A percentile compares a stretch with the other conserved stretches of the same genome.
Evolutionary conservation across 2,888 invertebrate species (phyloP).

Genomic region (Dromius quadrimaculatus): DNA sequence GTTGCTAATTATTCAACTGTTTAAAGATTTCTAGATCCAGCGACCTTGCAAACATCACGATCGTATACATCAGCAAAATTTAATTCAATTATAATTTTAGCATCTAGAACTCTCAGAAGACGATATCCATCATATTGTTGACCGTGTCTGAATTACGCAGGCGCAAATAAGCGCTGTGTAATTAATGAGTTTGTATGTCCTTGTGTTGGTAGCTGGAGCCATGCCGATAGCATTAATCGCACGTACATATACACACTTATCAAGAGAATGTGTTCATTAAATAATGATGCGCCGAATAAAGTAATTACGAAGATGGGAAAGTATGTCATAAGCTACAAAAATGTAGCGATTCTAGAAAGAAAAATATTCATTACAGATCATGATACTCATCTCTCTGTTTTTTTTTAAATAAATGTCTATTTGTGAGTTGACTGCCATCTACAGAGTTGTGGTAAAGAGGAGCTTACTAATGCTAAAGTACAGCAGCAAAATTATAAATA

Average conservation of each 20-base stretch:
- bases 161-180: conserved; percentile 23
- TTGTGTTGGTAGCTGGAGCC: conserved; percentile 16
- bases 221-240: conserved; percentile 31
- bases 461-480: too few relatives aligned
- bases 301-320: conserved; percentile 40
- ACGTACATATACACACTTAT: conserved; percentile 8
- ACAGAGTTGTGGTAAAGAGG: too few relatives aligned
- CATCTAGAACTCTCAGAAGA: not conserved
- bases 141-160: conserved; percentile 22
- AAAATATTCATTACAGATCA: too few relatives aligned
- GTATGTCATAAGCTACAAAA: conserved; percentile 21
- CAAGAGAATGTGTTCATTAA: conserved; percentile 41
- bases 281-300: conserved; percentile 30
- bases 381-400: too few relatives aligned
- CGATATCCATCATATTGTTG: conserved; percentile 29
- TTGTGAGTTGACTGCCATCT: too few relatives aligned
- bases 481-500: too few relatives aligned
- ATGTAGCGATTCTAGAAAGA: too few relatives aligned
- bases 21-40: conserved; percentile 11
- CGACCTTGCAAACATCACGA: conserved; percentile 17
- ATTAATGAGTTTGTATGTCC: conserved; percentile 35
- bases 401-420: too few relatives aligned
- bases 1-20: conserved; percentile 1
- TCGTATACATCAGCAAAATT: conserved; percentile 14
- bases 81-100: conserved; percentile 31